A percentile compares a stretch with the other conserved stretches of the same genome.
phyloP scores from a whole-genome alignment of 2,113 vertebrate genomes.

The Bos taurus region DNA sequence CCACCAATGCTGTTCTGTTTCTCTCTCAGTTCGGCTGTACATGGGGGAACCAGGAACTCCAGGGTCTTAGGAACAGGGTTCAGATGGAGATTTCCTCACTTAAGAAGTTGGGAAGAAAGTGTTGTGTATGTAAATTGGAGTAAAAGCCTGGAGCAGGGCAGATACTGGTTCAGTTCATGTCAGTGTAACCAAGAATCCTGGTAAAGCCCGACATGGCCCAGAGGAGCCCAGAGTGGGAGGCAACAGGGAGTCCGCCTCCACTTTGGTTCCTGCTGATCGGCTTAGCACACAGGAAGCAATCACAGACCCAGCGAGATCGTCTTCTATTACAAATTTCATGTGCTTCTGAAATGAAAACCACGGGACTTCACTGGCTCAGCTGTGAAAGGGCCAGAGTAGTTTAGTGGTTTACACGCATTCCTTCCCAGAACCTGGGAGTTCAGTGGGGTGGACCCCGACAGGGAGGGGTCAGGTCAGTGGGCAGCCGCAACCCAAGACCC shows the following conservation, averaged over 20 bases:
- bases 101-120: neutral
- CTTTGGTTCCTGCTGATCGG: neutral
- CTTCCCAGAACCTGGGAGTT: neutral
- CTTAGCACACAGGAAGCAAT: neutral
- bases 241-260: neutral
- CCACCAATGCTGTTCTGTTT: neutral
- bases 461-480: neutral
- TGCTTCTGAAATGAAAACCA: neutral
- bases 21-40: neutral
- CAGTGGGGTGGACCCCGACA: neutral
- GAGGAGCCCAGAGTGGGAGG: neutral
- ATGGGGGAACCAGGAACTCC: neutral
- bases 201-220: neutral
- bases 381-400: neutral
- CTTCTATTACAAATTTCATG: neutral
- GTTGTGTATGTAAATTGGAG: neutral
- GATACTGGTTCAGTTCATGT: neutral
- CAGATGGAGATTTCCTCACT: neutral
- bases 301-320: neutral
- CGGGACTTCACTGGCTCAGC: neutral
- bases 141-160: neutral
- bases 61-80: neutral
- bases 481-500: neutral
- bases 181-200: neutral
- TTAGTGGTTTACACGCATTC: accelerated